Evolutionary conservation across 30 jellyfish, hydroid and myxozoan species (phyloP), one percentile per base, ranked within the genome.

Genomic region (Catostylus mosaicus): DNA sequence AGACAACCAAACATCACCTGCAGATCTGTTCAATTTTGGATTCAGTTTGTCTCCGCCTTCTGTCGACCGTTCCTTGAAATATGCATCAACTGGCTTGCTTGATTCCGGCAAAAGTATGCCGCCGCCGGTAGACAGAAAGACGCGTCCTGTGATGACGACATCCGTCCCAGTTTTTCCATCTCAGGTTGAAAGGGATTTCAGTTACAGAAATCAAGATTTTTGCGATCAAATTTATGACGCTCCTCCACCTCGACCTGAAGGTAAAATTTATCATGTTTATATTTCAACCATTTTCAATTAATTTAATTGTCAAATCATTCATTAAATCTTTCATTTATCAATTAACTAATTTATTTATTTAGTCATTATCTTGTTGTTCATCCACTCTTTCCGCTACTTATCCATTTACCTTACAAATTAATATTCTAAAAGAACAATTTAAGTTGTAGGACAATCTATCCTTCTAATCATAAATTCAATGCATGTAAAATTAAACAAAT

Each of bases 121-220:
- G 29, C 92, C 92, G 3, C 86, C 86, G 18, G 71, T 82, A 7
- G 92, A 82, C 73, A 54, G 92, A 68, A 68, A 63, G 20, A 68
- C 70, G 30, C 85, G 92, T 9, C 92, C 92, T 2, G 73, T 33
- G 35, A 68, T 70, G 47, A 46, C 86, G 29, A 64, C 85, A 26
- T 82, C 92, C 30, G 92, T 82, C 16, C 92, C 92, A 6, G 19
- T 46, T 0, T 82, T 82, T 27, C 85, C 92, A 7, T 67, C 85
- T 12, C 76, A 62, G 33, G 34, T 82, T 31, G 84, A 31, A 33
- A 30, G 32, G 63, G 4, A 16, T 2, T 16, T 9, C 63, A 23
- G 10, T 60, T 22, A 12, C 47, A 20, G 34, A 7, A 52, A 10
- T 8, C 27, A 29, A 20, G 22, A 23, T 3, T 29, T 10, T 24